A percentile compares a stretch with the other conserved stretches of the same genome.
Conservation (phyloP, 2,113 vertebrate species). For the Atrichornis clamosus region DNA sequence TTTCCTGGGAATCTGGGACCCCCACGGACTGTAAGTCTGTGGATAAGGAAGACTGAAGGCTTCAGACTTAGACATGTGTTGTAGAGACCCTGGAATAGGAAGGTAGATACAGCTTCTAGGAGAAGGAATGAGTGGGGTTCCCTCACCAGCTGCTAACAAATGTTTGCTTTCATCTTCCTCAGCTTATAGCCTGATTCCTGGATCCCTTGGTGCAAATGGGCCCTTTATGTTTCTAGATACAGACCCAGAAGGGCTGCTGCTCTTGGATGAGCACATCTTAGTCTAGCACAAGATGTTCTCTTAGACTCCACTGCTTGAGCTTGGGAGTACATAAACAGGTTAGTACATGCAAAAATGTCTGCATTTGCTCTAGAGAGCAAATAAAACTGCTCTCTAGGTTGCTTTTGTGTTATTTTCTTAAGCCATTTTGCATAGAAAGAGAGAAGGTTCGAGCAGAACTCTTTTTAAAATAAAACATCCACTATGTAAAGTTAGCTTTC, state of each 20-base stretch:
- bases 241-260: background rate
- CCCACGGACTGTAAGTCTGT: background rate
- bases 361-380: background rate
- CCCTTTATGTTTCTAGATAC: background rate
- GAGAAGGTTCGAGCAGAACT: background rate
- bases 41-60: background rate
- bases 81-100: background rate
- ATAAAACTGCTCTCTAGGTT: background rate
- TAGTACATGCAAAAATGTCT: background rate
- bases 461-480: background rate
- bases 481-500: background rate
- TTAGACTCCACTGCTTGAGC: background rate
- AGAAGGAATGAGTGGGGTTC: background rate
- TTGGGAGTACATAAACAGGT: background rate
- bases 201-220: background rate
- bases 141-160: background rate
- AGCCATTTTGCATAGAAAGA: background rate
- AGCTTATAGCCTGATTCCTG: background rate
- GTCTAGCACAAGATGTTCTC: background rate
- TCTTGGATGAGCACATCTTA: background rate
- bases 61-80: background rate
- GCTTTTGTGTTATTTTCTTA: background rate
- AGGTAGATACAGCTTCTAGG: background rate
- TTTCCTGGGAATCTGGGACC: constrained; percentile 40
- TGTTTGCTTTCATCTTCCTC: background rate